phyloP scores from a whole-genome alignment of 2,888 invertebrate species.

The Callyntrura guangdongensis region DNA sequence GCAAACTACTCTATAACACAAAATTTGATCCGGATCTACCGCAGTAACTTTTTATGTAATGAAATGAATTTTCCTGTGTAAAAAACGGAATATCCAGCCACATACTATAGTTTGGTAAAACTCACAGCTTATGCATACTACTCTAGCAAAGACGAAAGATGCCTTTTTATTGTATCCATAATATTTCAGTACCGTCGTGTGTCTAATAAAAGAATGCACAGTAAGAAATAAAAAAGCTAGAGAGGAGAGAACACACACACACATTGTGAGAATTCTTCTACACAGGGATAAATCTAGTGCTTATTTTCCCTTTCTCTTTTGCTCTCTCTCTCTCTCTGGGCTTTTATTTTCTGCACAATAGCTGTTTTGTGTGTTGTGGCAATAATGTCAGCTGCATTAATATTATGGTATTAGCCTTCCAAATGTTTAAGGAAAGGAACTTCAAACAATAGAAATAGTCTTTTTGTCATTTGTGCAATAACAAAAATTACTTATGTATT shows the following conservation, averaged over 20 bases:
- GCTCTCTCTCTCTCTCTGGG: not conserved
- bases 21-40: no score
- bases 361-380: not conserved
- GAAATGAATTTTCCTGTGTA: no score
- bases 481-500: not conserved
- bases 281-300: not conserved
- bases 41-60: no score
- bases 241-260: not conserved
- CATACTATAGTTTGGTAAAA: no score
- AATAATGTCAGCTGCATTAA: not conserved
- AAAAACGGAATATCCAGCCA: no score
- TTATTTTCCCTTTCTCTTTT: not conserved
- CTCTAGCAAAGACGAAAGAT: not conserved
- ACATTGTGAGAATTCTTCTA: not conserved
- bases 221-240: not conserved
- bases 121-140: no score
- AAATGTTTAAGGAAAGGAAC: not conserved
- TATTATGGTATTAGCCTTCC: not conserved
- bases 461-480: not conserved
- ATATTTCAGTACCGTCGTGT: constrained; percentile 3
- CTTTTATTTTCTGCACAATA: not conserved
- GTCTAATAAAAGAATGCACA: not conserved
- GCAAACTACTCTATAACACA: no score
- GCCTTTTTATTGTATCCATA: not conserved
- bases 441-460: not conserved